Evolutionary conservation across 2,113 vertebrate species (phyloP), one percentile per base, ranked within the genome.

Genomic region (Cyphotilapia sp.): DNA sequence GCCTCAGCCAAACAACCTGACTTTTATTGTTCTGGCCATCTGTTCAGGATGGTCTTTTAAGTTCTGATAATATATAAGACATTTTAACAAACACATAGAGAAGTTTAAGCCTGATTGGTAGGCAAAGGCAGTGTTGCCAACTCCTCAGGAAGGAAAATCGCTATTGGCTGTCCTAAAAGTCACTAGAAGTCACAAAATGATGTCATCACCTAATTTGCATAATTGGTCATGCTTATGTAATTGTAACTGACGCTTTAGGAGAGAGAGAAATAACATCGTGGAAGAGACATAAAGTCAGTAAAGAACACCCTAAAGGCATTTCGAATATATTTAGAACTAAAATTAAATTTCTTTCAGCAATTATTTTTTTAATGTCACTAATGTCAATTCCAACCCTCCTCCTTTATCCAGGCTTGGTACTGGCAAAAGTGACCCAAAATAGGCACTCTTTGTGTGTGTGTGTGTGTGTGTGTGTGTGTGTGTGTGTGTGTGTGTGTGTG

Each of bases 141-240:
- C 57, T 10, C 57, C 16, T 3, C 0, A 0, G 0, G 29, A 0
- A 61, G 14, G 2, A 61, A 61, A 61, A 33, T 61, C 2, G 1
- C 57, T 61, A 61, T 31, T 31, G 57, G 57, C 3, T 61, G 27
- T 61, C 57, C 5, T 61, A 61, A 61, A 61, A 61, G 16, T 33
- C 16, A 10, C 29, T 61, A 61, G 3, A 61, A 61, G 16, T 61
- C 57, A 19, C 57, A 10, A 33, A 61, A 61, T 61, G 16, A 61
- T 61, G 29, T 61, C 59, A 61, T 33, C 5, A 0, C 59, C 29
- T 10, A 61, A 61, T 61, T 19, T 61, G 59, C 29, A 61, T 61
- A 61, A 33, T 33, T 33, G 29, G 57, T 33, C 16, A 33, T 61
- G 57, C 16, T 61, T 61, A 33, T 61, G 57, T 61, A 33, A 61